Base-by-base conservation (phyloP, 2,888 invertebrate genomes). In the Barypeithes pellucidus region DNA sequence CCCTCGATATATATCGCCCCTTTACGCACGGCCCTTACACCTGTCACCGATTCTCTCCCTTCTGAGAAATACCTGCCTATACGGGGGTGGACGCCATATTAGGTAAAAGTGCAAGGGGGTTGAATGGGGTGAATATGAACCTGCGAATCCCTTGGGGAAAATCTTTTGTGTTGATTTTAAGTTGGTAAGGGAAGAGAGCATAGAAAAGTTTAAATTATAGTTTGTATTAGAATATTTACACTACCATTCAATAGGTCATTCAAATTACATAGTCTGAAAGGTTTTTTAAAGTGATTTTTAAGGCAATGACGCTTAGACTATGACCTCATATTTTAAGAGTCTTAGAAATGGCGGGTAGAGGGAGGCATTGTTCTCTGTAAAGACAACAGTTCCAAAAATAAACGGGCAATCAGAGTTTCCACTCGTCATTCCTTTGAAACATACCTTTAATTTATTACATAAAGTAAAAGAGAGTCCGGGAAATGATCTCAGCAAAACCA, bases 21-120 rank as follows among this genome's bases (percentile, higher is more conserved):
- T 62, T 72, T 67, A 62, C 43, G 67, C 61, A 41, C 67, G 61
- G 73, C 67, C 33, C 68, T 73, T 65, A 65, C 73, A 73, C 73
- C 73, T 73, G 73, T 73, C 73, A 69, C 73, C 73, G 65, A 60
- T 65, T 70, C 57, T 65, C 61, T 65, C 61, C 73, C 73, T 54
- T 66, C 36, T 70, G 18, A 60, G 59, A 69, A 73, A 52, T 73
- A 73, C 73, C 73, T 73, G 73, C 45, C 68, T 73, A 67, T 73
- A 54, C 60, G 70, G 73, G 73, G 70, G 73, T 62, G 73, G 73
- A 61, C 73, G 73, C 73, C 73, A 73, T 73, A 66, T 69, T 66
- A 73, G 65, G 60, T 60, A 65, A 63, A 73, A 66, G 47, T 72
- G 43, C 20, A 45, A 20, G 63, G 62, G 22, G 65, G 52, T 12